phyloP scores from a whole-genome alignment of 1,140 invertebrate genomes.

The Araneus ventricosus region DNA sequence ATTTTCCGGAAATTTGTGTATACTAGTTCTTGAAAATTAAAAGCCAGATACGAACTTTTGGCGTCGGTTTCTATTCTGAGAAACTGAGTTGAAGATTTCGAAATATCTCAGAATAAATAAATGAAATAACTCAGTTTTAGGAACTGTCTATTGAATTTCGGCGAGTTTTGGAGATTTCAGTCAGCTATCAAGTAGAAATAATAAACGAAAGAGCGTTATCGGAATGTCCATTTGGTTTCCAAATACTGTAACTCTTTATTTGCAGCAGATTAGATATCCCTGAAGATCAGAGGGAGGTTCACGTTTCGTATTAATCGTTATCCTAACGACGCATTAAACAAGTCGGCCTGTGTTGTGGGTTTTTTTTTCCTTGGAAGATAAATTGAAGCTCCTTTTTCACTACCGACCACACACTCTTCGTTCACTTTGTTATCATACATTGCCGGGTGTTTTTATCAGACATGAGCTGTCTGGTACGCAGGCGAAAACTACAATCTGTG shows the following conservation, averaged over 20 bases:
- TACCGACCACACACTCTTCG: neutral
- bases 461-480: conserved; percentile 23
- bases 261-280: neutral
- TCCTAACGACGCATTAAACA: neutral
- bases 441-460: neutral
- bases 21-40: no score
- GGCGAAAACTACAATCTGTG: neutral
- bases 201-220: neutral
- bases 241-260: conserved; percentile 5
- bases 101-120: neutral
- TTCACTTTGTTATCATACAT: neutral
- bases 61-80: no score
- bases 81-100: no score
- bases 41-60: no score
- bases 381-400: neutral
- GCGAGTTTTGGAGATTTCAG: neutral
- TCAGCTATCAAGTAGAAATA: neutral
- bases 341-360: neutral
- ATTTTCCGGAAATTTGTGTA: no score
- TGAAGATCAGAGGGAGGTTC: conserved; percentile 10
- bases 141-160: neutral
- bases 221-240: neutral
- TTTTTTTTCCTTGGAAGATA: neutral
- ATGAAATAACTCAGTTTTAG: neutral
- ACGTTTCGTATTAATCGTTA: conserved; percentile 6